A percentile compares a stretch with the other conserved stretches of the same genome.
These are phyloP conservation scores for Ornithorhynchus anatinus DNA, from an alignment of 2,113 vertebrate species.

Conservation along the genomic window DNA sequence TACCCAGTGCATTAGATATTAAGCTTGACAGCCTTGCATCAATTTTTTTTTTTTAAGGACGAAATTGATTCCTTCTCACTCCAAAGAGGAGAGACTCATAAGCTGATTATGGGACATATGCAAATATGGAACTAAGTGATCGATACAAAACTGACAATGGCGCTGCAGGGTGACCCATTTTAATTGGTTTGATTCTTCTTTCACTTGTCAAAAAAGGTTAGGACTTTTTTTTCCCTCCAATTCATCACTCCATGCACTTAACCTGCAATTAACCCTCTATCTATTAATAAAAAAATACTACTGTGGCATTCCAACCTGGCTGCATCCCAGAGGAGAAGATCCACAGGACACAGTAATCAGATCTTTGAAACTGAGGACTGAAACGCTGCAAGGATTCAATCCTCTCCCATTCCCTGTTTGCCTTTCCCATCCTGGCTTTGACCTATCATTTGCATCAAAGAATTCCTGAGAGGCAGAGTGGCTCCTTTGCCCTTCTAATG, in stretches of 20 bases:
- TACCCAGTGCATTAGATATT: too few relatives aligned
- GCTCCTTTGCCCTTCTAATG: too few relatives aligned
- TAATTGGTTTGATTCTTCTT: background rate
- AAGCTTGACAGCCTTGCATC: too few relatives aligned
- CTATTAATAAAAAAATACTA: background rate
- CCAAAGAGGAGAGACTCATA: too few relatives aligned
- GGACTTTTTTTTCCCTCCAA: background rate
- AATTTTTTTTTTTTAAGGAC: too few relatives aligned
- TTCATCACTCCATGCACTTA: background rate
- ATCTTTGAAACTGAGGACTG: background rate
- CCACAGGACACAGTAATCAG: background rate
- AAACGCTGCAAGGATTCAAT: background rate
- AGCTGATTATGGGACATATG: too few relatives aligned
- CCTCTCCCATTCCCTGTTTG: background rate
- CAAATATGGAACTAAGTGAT: too few relatives aligned
- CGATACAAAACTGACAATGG: too few relatives aligned
- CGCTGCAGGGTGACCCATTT: too few relatives aligned
- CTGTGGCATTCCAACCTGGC: background rate
- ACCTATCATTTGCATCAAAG: too few relatives aligned
- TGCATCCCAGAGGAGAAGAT: background rate
- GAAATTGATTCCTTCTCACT: too few relatives aligned
- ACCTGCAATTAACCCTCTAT: conserved; percentile 8
- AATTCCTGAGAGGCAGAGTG: too few relatives aligned
- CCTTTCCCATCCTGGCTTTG: background rate
- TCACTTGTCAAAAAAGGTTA: background rate